Conservation (phyloP, 2,797 vertebrate genomes). For the Champsocephalus gunnari region DNA sequence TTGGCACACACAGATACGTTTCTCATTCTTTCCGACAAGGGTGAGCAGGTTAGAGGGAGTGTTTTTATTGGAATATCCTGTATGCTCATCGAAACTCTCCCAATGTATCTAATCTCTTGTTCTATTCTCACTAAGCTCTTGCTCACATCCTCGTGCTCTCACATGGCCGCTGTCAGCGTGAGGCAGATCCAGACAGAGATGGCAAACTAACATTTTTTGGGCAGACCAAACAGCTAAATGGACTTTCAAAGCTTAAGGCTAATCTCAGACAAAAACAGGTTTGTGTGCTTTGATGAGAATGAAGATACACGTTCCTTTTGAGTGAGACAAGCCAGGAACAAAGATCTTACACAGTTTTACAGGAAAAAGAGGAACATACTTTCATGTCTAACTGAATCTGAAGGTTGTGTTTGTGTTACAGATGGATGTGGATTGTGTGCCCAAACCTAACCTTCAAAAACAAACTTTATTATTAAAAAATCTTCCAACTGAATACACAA, state of each 20-base stretch:
- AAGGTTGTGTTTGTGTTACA: slow-evolving; percentile 30
- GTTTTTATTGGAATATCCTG: slow-evolving; percentile 45
- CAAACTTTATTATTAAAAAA: slow-evolving; percentile 7
- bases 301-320: slow-evolving; percentile 56
- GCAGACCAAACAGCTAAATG: neutral
- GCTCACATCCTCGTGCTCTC: slow-evolving; percentile 34
- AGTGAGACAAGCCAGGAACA: slow-evolving; percentile 34
- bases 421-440: slow-evolving; percentile 16
- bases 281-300: slow-evolving; percentile 63
- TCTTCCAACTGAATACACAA: neutral
- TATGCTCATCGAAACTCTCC: slow-evolving; percentile 43
- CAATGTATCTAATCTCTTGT: slow-evolving; percentile 62
- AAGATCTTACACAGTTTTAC: slow-evolving; percentile 30
- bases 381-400: slow-evolving; percentile 23
- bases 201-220: slow-evolving; percentile 26
- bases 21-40: slow-evolving; percentile 49
- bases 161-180: slow-evolving; percentile 31
- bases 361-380: slow-evolving; percentile 16
- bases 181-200: slow-evolving; percentile 49
- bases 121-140: slow-evolving; percentile 50
- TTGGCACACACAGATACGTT: slow-evolving; percentile 56
- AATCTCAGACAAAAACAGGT: slow-evolving; percentile 58
- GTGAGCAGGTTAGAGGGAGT: slow-evolving; percentile 16
- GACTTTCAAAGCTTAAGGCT: slow-evolving; percentile 38
- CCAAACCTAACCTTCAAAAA: slow-evolving; percentile 28